These are phyloP conservation scores for Aplocera efformata DNA, from an alignment of 2,888 invertebrate genomes.

Conservation along the genomic window DNA sequence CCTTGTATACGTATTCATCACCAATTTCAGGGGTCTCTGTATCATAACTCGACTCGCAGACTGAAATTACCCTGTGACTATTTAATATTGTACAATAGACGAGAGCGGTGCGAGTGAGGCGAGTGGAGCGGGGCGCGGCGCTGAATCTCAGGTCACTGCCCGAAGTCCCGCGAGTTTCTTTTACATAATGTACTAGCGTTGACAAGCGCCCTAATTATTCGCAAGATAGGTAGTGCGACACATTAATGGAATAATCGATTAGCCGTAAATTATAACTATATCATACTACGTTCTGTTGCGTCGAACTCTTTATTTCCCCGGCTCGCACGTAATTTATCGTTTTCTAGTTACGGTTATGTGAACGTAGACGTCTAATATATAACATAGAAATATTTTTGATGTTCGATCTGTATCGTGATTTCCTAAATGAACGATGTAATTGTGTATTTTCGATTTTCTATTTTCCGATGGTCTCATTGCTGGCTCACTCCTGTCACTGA, in stretches of 20 bases:
- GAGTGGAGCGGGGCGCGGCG: conserved; percentile 42
- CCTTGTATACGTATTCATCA: not conserved
- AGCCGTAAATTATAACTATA: conserved; percentile 47
- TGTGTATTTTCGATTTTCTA: conserved; percentile 67
- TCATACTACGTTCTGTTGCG: conserved; percentile 50
- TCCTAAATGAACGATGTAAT: conserved; percentile 61
- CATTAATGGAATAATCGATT: conserved; percentile 45
- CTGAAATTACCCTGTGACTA: conserved; percentile 66
- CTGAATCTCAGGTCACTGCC: conserved; percentile 67
- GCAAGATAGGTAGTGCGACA: conserved; percentile 31
- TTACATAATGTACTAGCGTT: conserved; percentile 36
- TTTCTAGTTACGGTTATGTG: conserved; percentile 62
- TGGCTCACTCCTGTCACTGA: conserved; percentile 59
- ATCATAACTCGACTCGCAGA: conserved; percentile 50
- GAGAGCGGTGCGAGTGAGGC: conserved; percentile 33
- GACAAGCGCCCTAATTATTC: conserved; percentile 23
- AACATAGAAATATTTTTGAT: conserved; percentile 75
- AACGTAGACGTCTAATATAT: conserved; percentile 59
- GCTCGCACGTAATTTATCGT: conserved; percentile 55
- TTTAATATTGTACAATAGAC: conserved; percentile 33
- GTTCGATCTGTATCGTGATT: conserved; percentile 75
- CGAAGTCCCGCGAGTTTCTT: conserved; percentile 37
- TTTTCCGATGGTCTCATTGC: conserved; percentile 61
- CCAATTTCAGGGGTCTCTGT: conserved; percentile 10
- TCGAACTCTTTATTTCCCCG: conserved; percentile 36